Conservation (phyloP, 2,113 vertebrate genomes). For the Cheilinus undulatus region DNA sequence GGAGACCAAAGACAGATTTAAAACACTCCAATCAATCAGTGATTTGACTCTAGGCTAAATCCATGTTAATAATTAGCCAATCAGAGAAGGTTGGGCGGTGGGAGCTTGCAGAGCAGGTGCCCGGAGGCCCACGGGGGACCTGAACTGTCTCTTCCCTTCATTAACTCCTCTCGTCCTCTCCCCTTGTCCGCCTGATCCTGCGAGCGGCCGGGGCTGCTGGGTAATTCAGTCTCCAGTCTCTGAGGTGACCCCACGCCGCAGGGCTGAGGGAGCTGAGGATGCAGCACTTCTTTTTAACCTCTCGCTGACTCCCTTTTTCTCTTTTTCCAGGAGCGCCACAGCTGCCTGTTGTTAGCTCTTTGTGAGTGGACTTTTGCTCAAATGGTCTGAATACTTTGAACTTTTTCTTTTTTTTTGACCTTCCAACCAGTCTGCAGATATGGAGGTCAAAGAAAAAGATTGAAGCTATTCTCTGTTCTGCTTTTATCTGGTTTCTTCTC, state of each 20-base stretch:
- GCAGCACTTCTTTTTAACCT: slow-evolving; percentile 74
- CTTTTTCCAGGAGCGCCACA: slow-evolving; percentile 36
- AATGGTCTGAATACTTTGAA: slow-evolving; percentile 56
- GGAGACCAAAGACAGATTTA: slow-evolving; percentile 71
- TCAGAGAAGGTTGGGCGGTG: slow-evolving; percentile 67
- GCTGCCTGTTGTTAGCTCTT: slow-evolving; percentile 55
- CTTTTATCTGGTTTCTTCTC: slow-evolving; percentile 38
- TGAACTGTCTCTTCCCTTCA: slow-evolving; percentile 85
- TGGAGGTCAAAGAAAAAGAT: slow-evolving; percentile 49
- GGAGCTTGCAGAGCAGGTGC: slow-evolving; percentile 71
- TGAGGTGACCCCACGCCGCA: slow-evolving; percentile 84
- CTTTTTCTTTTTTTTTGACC: slow-evolving; percentile 52
- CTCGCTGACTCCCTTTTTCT: slow-evolving; percentile 59
- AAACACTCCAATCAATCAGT: slow-evolving; percentile 83
- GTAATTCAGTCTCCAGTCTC: slow-evolving; percentile 85
- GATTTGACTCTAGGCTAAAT: slow-evolving; percentile 80
- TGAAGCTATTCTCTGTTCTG: slow-evolving; percentile 28
- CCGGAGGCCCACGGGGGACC: slow-evolving; percentile 74
- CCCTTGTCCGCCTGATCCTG: slow-evolving; percentile 84
- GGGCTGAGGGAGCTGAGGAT: slow-evolving; percentile 79
- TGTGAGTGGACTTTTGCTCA: slow-evolving; percentile 40
- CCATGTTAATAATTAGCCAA: slow-evolving; percentile 83
- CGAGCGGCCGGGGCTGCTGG: slow-evolving; percentile 80
- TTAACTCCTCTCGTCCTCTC: slow-evolving; percentile 85
- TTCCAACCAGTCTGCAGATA: slow-evolving; percentile 41